Evolutionary conservation across 2,797 vertebrate genomes (phyloP).

Genomic region (Euthynnus affinis): DNA sequence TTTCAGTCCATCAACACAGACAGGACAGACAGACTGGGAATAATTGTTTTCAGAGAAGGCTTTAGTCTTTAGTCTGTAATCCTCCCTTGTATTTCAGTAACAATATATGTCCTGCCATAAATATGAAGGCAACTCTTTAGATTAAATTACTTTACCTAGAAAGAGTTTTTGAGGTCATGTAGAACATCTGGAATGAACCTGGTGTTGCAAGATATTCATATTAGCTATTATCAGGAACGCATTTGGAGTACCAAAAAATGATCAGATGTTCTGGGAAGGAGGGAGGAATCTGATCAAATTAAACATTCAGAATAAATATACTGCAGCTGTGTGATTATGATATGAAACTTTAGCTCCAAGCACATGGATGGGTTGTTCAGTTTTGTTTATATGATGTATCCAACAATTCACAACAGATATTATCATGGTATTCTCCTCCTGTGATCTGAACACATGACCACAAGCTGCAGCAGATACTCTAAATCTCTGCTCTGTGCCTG

Average conservation of each 20-base stretch:
- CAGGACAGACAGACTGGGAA: conserved; percentile 18
- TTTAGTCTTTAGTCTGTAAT: not conserved
- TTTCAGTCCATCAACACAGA: conserved; percentile 45
- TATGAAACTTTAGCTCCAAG: not conserved
- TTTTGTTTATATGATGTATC: not conserved
- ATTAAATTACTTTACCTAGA: not conserved
- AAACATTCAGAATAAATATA: not conserved
- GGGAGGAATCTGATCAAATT: not conserved
- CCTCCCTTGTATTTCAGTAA: not conserved
- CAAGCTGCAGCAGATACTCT: conserved; percentile 6
- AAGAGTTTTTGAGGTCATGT: not conserved
- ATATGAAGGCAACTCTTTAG: not conserved
- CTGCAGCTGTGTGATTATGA: not conserved
- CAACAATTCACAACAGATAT: not conserved
- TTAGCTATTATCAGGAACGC: not conserved
- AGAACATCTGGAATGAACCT: not conserved
- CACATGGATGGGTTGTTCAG: not conserved
- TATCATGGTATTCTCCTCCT: not conserved
- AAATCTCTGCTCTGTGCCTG: conserved; percentile 2
- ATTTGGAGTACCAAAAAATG: not conserved
- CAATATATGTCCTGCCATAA: not conserved
- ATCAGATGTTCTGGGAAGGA: not conserved
- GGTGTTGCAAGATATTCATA: not conserved
- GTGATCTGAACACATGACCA: conserved; percentile 1
- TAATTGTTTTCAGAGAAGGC: conserved; percentile 20